Conservation (phyloP, 2,888 invertebrate genomes). For the Eremobia ochroleuca region DNA sequence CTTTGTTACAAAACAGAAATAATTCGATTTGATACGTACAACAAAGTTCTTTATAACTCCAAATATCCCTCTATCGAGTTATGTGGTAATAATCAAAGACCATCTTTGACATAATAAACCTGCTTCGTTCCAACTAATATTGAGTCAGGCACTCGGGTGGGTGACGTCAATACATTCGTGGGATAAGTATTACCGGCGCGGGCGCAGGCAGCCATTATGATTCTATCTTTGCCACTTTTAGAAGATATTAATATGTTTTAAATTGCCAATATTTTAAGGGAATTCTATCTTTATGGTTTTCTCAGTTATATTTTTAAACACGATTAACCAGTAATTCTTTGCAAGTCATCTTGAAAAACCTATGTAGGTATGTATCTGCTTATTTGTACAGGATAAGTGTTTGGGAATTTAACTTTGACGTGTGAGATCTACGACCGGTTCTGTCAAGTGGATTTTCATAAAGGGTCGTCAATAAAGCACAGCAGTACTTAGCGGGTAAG, state of each 20-base stretch:
- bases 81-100: background rate
- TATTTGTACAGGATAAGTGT: constrained; percentile 7
- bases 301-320: constrained; percentile 34
- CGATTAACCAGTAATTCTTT: constrained; percentile 5
- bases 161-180: constrained; percentile 34
- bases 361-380: background rate
- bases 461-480: background rate
- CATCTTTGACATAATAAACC: background rate
- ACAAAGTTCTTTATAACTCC: background rate
- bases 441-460: background rate
- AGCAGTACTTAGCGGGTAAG: background rate
- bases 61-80: background rate
- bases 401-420: background rate
- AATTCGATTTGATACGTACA: background rate
- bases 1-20: background rate
- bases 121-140: constrained; percentile 18
- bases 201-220: constrained; percentile 16
- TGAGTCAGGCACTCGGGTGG: background rate
- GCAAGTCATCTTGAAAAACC: background rate
- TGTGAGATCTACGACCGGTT: constrained; percentile 14
- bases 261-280: constrained; percentile 29
- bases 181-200: constrained; percentile 9
- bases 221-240: constrained; percentile 12
- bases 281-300: background rate
- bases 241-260: constrained; percentile 39